Percentiles rank a stretch among this genome's conserved stretches.
These are phyloP conservation scores for Pangasius krempfi DNA, from an alignment of 2,797 vertebrate species.

Conservation along the genomic window DNA sequence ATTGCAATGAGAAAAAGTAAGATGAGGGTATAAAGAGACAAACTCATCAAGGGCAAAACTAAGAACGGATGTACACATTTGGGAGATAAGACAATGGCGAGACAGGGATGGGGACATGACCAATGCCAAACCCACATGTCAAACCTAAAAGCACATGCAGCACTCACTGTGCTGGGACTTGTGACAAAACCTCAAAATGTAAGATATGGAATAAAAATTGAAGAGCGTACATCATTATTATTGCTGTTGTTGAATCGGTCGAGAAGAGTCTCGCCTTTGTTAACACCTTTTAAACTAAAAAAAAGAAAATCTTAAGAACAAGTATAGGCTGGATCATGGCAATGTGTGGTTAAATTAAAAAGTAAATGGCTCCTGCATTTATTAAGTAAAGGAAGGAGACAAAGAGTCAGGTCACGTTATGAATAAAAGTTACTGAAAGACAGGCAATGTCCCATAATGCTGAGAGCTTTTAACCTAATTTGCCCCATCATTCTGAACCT, in stretches of 20 bases:
- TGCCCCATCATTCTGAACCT: slow-evolving; percentile 52
- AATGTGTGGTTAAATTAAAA: slow-evolving; percentile 16
- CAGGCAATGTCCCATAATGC: slow-evolving; percentile 46
- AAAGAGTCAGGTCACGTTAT: slow-evolving; percentile 29
- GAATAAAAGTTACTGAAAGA: slow-evolving; percentile 48
- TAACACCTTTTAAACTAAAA: not conserved
- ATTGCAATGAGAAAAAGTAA: not conserved
- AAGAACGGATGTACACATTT: not conserved
- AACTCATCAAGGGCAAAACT: not conserved
- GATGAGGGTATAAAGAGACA: not conserved
- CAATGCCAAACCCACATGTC: not conserved
- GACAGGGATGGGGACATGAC: not conserved
- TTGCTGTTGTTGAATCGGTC: not conserved
- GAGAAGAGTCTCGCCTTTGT: not conserved
- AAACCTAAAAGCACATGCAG: not conserved
- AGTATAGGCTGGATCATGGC: not conserved
- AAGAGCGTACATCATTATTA: not conserved
- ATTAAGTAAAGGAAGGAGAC: slow-evolving; percentile 20
- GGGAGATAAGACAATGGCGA: not conserved
- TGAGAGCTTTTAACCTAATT: slow-evolving; percentile 55
- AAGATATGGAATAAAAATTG: not conserved
- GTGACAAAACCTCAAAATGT: not conserved
- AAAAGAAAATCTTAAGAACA: not conserved
- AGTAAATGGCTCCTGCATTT: slow-evolving; percentile 9
- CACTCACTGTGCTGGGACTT: not conserved